A percentile compares a stretch with the other conserved stretches of the same genome.
Conservation (phyloP, 2,797 vertebrate species). For the Gephyroberyx darwinii region DNA sequence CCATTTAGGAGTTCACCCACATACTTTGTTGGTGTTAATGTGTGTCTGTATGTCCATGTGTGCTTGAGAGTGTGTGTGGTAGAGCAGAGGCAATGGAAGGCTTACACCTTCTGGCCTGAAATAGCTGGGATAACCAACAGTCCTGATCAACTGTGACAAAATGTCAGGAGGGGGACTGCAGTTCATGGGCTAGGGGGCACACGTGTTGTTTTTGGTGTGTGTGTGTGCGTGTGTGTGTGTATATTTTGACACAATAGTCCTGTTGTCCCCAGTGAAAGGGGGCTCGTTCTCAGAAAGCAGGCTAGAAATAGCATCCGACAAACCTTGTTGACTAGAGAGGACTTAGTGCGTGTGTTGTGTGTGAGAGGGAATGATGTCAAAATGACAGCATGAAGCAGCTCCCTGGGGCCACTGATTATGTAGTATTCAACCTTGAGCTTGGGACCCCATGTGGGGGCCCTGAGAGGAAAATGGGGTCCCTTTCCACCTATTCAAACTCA, state of each 20-base stretch:
- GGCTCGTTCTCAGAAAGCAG: slow-evolving; percentile 56
- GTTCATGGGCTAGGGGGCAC: background rate
- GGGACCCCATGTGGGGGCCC: slow-evolving; percentile 52
- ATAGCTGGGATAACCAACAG: slow-evolving; percentile 17
- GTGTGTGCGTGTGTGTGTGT: slow-evolving; percentile 16
- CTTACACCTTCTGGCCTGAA: background rate
- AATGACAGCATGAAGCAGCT: slow-evolving; percentile 45
- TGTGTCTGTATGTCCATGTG: slow-evolving; percentile 1
- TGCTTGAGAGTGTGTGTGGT: background rate
- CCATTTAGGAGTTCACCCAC: too few relatives aligned
- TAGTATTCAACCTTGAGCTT: slow-evolving; percentile 17
- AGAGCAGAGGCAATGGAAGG: slow-evolving; percentile 20
- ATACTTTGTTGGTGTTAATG: background rate
- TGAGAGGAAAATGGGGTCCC: slow-evolving; percentile 31
- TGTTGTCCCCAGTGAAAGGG: slow-evolving; percentile 50
- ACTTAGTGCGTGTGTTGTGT: slow-evolving; percentile 19
- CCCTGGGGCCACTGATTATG: slow-evolving; percentile 33
- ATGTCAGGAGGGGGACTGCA: slow-evolving; percentile 9
- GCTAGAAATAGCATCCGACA: slow-evolving; percentile 63
- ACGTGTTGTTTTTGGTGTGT: background rate
- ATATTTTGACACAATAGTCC: slow-evolving; percentile 53
- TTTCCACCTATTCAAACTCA: slow-evolving; percentile 47
- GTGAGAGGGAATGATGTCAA: slow-evolving; percentile 16
- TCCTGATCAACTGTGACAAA: slow-evolving; percentile 18
- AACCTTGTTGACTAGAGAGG: slow-evolving; percentile 32